These are phyloP conservation scores for Pseudorhiza aurosa DNA, from an alignment of 30 jellyfish, hydroid and myxozoan genomes.

Conservation along the genomic window DNA sequence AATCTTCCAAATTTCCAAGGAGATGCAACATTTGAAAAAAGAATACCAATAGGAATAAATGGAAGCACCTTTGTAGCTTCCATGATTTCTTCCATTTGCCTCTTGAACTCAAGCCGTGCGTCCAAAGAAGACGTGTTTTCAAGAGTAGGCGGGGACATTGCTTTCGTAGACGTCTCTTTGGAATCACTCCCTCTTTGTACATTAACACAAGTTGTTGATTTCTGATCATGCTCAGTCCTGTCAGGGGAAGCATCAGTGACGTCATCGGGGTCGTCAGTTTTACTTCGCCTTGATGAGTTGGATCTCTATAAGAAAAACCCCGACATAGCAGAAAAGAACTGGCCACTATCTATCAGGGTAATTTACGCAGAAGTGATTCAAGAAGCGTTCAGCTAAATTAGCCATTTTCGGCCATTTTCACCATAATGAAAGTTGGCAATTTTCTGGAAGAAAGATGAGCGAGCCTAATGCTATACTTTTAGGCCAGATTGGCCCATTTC, in stretches of 20 bases:
- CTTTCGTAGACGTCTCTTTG: constrained; percentile 1
- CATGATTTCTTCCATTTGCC: constrained; percentile 89
- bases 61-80: constrained; percentile 95
- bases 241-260: too few species aligned
- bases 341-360: too few species aligned
- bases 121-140: constrained; percentile 59
- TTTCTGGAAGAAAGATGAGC: too few species aligned
- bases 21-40: neutral
- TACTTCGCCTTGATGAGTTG: neutral
- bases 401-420: too few species aligned
- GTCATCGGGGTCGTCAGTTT: neutral
- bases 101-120: constrained; percentile 70
- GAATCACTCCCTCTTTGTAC: neutral
- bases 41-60: neutral
- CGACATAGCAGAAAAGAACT: too few species aligned
- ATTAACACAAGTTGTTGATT: too few species aligned
- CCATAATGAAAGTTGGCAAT: too few species aligned
- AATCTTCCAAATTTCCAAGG: too few species aligned
- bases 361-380: too few species aligned
- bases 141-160: constrained; percentile 27
- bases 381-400: too few species aligned
- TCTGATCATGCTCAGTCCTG: neutral
- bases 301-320: neutral
- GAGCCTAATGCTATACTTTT: too few species aligned
- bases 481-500: too few species aligned